Evolutionary conservation across 1,140 invertebrate species (phyloP), one percentile per base, ranked within the genome.

Genomic region (Palaemon carinicauda): DNA sequence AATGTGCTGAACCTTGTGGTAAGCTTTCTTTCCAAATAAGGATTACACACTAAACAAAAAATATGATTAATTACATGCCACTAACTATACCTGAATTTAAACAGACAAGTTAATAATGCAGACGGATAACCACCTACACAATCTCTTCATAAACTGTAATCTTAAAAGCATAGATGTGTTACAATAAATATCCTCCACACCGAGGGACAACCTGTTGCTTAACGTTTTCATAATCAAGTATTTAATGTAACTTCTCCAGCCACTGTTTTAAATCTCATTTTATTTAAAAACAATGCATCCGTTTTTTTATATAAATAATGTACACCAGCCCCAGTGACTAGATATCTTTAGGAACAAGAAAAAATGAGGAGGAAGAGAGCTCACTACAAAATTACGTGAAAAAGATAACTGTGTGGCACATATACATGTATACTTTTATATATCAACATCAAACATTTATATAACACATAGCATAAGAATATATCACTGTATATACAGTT

Each of bases 401-500:
- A 83, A 83, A 83, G 82, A 83, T 77, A 83, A 56, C 19, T 83
- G 73, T 75, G 73, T 75, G 82, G 31, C 50, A 74, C 69, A 74
- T 82, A 82, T 82, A 82, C 71, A 82, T 52, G 52, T 74, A 75
- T 53, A 82, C 41, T 77, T 75, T 83, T 31, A 75, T 75, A 60
- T 74, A 83, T 77, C 73, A 83, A 83, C 82, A 83, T 83, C 73
- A 83, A 83, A 83, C 82, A 83, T 83, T 80, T 80, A 83, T 83
- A 83, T 41, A 41, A 83, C 73, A 83, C 81, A 31, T 52, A 51
- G 51, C 50, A 56, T 83, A 83, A 41, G 82, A 83, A 83, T 83
- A 83, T 83, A 83, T 77, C 73, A 50, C 82, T 77, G 82, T 83
- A 83, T 83, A 83, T 83, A 83, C 82, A 83, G 73, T 75, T 53